Evolutionary conservation across 2,888 invertebrate species (phyloP).

Genomic region (Eucera pruinosa): DNA sequence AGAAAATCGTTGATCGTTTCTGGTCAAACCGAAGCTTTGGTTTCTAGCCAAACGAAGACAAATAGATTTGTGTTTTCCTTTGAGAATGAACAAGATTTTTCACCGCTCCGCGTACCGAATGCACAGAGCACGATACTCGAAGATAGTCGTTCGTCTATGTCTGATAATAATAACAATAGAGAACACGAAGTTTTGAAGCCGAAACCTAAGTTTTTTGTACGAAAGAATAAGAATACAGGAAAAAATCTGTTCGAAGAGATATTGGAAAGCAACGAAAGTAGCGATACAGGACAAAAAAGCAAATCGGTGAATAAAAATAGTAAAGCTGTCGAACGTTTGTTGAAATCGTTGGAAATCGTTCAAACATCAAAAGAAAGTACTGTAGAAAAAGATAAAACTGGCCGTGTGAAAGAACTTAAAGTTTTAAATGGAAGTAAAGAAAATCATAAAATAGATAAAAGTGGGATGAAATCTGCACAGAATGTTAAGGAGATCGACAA

Average conservation of each 20-base stretch:
- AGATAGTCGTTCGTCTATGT: background rate
- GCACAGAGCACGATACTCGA: slow-evolving; percentile 33
- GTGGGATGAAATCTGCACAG: background rate
- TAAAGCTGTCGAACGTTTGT: background rate
- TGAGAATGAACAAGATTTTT: background rate
- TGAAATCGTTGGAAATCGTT: background rate
- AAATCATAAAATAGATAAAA: too few species aligned
- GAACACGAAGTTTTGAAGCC: slow-evolving; percentile 4
- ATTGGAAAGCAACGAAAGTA: background rate
- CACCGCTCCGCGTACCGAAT: slow-evolving; percentile 5
- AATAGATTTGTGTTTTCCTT: background rate
- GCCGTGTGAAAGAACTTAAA: too few species aligned
- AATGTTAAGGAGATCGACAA: background rate
- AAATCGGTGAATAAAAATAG: background rate
- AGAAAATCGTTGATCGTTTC: background rate
- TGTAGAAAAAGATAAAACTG: background rate
- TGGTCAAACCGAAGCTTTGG: background rate
- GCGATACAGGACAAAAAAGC: background rate
- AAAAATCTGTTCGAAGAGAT: slow-evolving; percentile 31
- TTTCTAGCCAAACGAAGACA: background rate
- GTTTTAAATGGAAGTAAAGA: too few species aligned
- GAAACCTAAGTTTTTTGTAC: slow-evolving; percentile 17
- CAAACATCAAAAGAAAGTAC: background rate
- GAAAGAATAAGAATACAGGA: background rate
- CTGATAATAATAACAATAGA: background rate